These are phyloP conservation scores for Zonitis immaculata DNA, from an alignment of 2,888 invertebrate genomes.

Conservation along the genomic window DNA sequence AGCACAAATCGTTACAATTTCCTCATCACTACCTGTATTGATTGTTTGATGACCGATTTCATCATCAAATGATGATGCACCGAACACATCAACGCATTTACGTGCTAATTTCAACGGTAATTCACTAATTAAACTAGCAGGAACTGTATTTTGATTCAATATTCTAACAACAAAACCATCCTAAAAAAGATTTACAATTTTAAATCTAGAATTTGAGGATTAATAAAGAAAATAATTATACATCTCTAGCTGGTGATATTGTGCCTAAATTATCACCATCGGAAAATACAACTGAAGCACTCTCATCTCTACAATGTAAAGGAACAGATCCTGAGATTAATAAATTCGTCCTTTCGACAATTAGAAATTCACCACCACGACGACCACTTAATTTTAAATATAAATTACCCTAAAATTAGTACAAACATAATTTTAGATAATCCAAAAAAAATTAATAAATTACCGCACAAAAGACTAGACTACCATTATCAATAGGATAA, in stretches of 20 bases:
- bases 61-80: conserved; percentile 67
- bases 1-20: conserved; percentile 68
- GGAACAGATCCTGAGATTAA: conserved; percentile 50
- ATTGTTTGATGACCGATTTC: conserved; percentile 50
- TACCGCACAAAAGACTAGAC: conserved; percentile 83
- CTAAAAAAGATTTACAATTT: too few species aligned
- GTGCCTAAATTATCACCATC: conserved; percentile 76
- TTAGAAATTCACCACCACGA: conserved; percentile 52
- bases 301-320: conserved; percentile 48
- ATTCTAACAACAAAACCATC: conserved; percentile 77
- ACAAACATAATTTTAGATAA: conserved; percentile 9
- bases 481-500: conserved; percentile 72
- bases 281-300: conserved; percentile 61
- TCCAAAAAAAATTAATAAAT: conserved; percentile 32
- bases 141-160: conserved; percentile 58
- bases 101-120: conserved; percentile 71
- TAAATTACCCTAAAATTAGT: conserved; percentile 63
- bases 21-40: conserved; percentile 61
- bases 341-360: conserved; percentile 55
- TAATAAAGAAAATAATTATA: conserved; percentile 45
- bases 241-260: conserved; percentile 75
- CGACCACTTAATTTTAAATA: conserved; percentile 65
- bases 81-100: conserved; percentile 73
- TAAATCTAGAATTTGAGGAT: too few species aligned
- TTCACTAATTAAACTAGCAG: conserved; percentile 58